Evolutionary conservation across 2,113 vertebrate species (phyloP).

Genomic region (Poecile atricapillus): DNA sequence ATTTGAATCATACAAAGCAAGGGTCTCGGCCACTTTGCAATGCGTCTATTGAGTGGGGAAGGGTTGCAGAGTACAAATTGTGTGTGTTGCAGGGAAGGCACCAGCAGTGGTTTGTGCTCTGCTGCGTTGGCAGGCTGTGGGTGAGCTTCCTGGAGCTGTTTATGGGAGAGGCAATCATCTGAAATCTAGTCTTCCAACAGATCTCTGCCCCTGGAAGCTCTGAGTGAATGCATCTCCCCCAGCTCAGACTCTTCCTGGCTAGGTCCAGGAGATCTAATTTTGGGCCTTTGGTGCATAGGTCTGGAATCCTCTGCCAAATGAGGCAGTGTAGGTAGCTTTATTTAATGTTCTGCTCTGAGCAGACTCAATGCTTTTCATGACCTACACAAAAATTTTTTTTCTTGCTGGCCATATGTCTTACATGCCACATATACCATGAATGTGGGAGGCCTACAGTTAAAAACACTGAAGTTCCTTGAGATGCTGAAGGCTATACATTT

Average conservation of each 20-base stretch:
- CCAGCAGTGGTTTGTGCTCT: neutral
- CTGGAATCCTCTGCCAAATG: neutral
- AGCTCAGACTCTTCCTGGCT: neutral
- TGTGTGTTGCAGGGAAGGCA: neutral
- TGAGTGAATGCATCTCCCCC: neutral
- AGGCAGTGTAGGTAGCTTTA: neutral
- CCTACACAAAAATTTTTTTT: neutral
- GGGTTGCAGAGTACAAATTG: neutral
- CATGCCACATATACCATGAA: neutral
- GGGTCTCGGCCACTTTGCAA: conserved; percentile 1
- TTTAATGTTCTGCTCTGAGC: neutral
- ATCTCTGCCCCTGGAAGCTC: neutral
- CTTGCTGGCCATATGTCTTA: neutral
- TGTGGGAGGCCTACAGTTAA: neutral
- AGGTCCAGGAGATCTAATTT: neutral
- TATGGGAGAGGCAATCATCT: neutral
- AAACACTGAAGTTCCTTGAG: neutral
- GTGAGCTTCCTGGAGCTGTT: conserved; percentile 1
- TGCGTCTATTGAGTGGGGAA: neutral
- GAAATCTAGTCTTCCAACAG: conserved; percentile 3
- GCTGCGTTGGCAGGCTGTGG: neutral
- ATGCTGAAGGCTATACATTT: neutral
- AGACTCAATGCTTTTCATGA: neutral
- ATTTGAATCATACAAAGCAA: conserved; percentile 30
- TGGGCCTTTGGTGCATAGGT: neutral